Conservation (phyloP, 1,140 invertebrate species). For the Chionoecetes opilio region DNA sequence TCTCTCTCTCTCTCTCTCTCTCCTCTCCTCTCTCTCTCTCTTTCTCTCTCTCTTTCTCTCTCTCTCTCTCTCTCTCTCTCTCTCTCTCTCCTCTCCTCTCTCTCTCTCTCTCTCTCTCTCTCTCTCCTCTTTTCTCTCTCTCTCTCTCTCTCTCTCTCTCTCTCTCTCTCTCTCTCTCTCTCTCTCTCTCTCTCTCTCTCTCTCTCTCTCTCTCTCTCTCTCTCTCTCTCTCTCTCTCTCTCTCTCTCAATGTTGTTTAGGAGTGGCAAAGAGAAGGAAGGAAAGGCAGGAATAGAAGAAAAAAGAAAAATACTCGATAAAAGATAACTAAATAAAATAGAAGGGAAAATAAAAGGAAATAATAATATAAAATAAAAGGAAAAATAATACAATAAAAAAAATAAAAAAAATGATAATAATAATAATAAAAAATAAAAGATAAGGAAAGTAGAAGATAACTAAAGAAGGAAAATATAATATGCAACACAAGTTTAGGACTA, state of each 20-base stretch:
- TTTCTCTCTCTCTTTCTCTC: neutral
- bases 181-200: slow-evolving; percentile 46
- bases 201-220: neutral
- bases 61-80: neutral
- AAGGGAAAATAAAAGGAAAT: too few relatives aligned
- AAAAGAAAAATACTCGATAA: too few relatives aligned
- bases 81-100: neutral
- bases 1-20: neutral
- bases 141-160: neutral
- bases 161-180: slow-evolving; percentile 46
- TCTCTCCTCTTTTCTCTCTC: neutral
- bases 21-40: neutral
- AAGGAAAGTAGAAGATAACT: too few relatives aligned
- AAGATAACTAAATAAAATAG: too few relatives aligned
- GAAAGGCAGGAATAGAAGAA: neutral
- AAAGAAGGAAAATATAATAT: too few relatives aligned
- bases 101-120: neutral
- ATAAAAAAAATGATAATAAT: too few relatives aligned
- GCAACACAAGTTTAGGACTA: too few relatives aligned
- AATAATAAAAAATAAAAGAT: too few relatives aligned
- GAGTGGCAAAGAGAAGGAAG: neutral
- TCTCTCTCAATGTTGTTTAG: neutral
- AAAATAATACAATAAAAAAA: too few relatives aligned
- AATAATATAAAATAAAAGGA: too few relatives aligned
- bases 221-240: neutral